These are phyloP conservation scores for Emydocephalus ijimae DNA, from an alignment of 2,113 vertebrate genomes.

Conservation along the genomic window DNA sequence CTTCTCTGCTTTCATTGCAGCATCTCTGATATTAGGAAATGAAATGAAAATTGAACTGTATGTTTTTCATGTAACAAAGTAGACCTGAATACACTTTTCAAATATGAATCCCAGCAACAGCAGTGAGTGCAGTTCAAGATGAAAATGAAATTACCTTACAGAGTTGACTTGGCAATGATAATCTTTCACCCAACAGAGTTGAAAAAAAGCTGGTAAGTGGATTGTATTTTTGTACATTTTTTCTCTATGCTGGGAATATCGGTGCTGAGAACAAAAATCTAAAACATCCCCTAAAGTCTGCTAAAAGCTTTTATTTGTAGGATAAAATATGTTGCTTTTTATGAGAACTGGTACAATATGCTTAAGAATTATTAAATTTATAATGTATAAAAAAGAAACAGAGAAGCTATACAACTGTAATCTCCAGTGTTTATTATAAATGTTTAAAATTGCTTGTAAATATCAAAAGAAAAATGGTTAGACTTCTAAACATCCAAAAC, in stretches of 20 bases:
- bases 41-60: constrained; percentile 23
- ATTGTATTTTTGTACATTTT: constrained; percentile 42
- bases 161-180: constrained; percentile 42
- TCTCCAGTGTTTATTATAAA: neutral
- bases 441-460: neutral
- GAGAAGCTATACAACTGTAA: neutral
- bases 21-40: constrained; percentile 36
- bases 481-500: neutral
- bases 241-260: neutral
- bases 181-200: constrained; percentile 35
- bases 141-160: constrained; percentile 36
- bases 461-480: neutral
- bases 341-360: neutral
- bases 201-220: constrained; percentile 1
- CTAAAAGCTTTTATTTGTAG: constrained; percentile 3
- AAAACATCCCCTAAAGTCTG: constrained; percentile 22
- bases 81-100: constrained; percentile 31
- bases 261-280: constrained; percentile 29
- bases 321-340: neutral
- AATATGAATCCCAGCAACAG: constrained; percentile 32
- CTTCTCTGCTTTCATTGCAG: constrained; percentile 46
- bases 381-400: neutral
- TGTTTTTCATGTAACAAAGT: constrained; percentile 47
- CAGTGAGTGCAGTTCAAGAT: constrained; percentile 22
- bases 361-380: neutral